Conservation (phyloP, 2,113 vertebrate genomes). For the Campylomormyrus numenius region DNA sequence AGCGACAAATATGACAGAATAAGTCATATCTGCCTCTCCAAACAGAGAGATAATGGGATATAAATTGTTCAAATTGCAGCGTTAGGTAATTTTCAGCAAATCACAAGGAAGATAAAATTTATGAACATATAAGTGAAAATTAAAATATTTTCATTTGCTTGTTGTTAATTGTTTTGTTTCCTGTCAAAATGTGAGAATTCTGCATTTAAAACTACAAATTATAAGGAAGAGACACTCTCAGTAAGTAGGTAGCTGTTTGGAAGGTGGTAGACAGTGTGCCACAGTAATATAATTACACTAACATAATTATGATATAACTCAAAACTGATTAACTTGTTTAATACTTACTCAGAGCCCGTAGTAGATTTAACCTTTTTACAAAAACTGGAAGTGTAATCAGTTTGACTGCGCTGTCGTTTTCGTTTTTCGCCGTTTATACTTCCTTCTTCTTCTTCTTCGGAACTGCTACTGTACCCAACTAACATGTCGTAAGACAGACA, state of each 20-base stretch:
- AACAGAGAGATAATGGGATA: not conserved
- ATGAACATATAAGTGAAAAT: not conserved
- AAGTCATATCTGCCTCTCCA: not conserved
- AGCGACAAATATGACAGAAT: not conserved
- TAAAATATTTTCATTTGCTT: not conserved
- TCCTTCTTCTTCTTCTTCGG: conserved; percentile 55
- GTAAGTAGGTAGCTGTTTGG: not conserved
- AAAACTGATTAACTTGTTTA: not conserved
- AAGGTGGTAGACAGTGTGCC: not conserved
- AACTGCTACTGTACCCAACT: conserved; percentile 64
- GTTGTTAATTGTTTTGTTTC: not conserved
- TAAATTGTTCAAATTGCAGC: not conserved
- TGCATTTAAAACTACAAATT: not conserved
- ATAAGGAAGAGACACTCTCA: not conserved
- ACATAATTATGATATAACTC: not conserved
- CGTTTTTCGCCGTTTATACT: not conserved
- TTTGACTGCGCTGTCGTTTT: not conserved
- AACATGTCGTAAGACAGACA: conserved; percentile 42
- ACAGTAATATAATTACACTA: not conserved
- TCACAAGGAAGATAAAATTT: not conserved
- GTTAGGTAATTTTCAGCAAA: not conserved
- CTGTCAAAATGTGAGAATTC: not conserved
- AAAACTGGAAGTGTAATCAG: not conserved
- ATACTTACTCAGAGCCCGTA: conserved; percentile 8
- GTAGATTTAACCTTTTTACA: conserved; percentile 20